Evolutionary conservation across 2,113 vertebrate genomes (phyloP).

Genomic region (Microcebus lehilahytsara): DNA sequence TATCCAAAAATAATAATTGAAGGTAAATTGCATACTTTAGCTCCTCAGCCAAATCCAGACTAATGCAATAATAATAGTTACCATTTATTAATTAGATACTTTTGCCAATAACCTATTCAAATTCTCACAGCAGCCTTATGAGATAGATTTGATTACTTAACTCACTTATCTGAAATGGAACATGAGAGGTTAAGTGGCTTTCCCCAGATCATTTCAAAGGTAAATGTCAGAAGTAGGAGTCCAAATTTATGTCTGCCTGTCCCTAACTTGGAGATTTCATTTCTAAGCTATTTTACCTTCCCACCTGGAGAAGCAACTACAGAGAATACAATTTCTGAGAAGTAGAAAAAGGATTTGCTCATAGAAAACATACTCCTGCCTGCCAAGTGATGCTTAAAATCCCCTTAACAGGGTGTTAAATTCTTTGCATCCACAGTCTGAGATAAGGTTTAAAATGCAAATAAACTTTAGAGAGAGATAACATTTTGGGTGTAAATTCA

Average conservation of each 20-base stretch:
- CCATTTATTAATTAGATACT: conserved; percentile 26
- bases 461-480: conserved; percentile 73
- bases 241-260: neutral
- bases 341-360: conserved; percentile 70
- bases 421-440: conserved; percentile 71
- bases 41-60: neutral
- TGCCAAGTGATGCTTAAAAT: conserved; percentile 78
- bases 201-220: neutral
- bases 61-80: conserved; percentile 31
- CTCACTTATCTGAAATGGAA: conserved; percentile 15
- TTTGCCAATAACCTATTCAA: conserved; percentile 2
- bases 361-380: conserved; percentile 58
- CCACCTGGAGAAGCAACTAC: conserved; percentile 57
- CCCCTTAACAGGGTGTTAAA: conserved; percentile 76
- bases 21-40: neutral
- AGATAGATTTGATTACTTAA: neutral
- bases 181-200: conserved; percentile 33
- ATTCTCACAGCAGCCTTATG: neutral
- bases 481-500: conserved; percentile 62
- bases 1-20: conserved; percentile 21
- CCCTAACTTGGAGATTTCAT: conserved; percentile 41
- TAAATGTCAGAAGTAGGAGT: neutral
- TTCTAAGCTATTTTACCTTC: conserved; percentile 56
- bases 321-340: conserved; percentile 71
- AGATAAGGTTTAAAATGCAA: conserved; percentile 79